A percentile compares a stretch with the other conserved stretches of the same genome.
These are phyloP conservation scores for Australoheros scitulus DNA, from an alignment of 2,113 vertebrate genomes.

Conservation along the genomic window DNA sequence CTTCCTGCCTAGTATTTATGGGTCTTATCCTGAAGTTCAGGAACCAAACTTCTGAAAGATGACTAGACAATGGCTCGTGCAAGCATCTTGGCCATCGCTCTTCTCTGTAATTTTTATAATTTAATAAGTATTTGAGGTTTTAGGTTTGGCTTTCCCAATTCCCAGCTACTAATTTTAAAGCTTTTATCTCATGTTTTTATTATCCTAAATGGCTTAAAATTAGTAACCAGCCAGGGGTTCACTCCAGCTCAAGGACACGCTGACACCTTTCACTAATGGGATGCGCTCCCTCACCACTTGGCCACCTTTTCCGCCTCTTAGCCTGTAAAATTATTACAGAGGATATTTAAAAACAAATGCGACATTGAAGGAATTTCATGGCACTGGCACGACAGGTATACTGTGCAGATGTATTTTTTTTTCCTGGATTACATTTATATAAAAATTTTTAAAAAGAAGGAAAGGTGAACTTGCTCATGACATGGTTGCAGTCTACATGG, in stretches of 20 bases:
- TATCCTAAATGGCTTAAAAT: slow-evolving; percentile 38
- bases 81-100: background rate
- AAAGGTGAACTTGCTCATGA: background rate
- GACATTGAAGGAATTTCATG: background rate
- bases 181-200: slow-evolving; percentile 19
- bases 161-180: background rate
- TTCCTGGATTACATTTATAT: background rate
- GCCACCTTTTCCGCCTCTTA: slow-evolving; percentile 6
- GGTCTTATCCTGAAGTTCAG: background rate
- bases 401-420: background rate
- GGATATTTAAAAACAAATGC: slow-evolving; percentile 1
- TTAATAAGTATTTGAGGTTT: background rate
- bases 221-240: slow-evolving; percentile 4
- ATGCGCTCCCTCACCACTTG: background rate
- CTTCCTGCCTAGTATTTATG: background rate
- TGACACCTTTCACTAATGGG: slow-evolving; percentile 23
- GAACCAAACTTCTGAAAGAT: background rate
- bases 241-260: slow-evolving; percentile 22
- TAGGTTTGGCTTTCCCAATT: background rate
- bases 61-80: background rate
- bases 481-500: background rate
- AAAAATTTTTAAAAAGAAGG: too few species aligned
- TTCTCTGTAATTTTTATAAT: background rate
- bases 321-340: slow-evolving; percentile 1
- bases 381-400: background rate